phyloP scores from a whole-genome alignment of 2,113 vertebrate species.

The Amblyornis subalaris region DNA sequence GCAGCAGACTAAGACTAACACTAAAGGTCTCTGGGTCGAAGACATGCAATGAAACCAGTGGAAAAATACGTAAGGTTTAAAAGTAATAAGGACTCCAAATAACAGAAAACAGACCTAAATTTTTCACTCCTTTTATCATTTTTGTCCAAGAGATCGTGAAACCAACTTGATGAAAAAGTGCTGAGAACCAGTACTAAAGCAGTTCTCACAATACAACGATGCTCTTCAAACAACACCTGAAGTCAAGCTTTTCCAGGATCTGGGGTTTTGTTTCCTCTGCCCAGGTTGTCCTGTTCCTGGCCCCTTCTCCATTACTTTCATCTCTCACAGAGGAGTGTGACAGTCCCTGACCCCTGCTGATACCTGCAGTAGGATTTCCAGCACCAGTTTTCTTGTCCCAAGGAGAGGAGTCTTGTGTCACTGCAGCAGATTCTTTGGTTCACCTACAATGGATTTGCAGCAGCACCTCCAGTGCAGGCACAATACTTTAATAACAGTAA shows the following conservation, averaged over 20 bases:
- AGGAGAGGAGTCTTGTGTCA: neutral
- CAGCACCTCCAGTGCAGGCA: neutral
- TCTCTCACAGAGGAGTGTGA: neutral
- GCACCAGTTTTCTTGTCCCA: neutral
- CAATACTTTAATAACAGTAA: neutral
- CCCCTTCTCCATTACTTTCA: neutral
- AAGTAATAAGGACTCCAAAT: neutral
- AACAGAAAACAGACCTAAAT: neutral
- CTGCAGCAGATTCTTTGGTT: too few relatives aligned
- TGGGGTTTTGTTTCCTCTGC: neutral
- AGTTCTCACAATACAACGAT: rapidly evolving
- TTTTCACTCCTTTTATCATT: neutral
- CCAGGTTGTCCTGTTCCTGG: neutral
- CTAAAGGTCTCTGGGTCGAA: neutral
- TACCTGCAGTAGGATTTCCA: neutral
- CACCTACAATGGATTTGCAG: neutral
- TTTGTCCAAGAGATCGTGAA: neutral
- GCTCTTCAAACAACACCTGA: neutral
- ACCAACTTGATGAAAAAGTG: neutral
- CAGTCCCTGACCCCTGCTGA: neutral
- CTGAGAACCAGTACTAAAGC: neutral
- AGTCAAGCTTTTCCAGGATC: neutral
- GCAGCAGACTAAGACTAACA: neutral
- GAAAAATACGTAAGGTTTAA: neutral
- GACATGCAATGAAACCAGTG: neutral